Conservation (phyloP, 2,888 invertebrate species). For the Bhutanitis thaidina region DNA sequence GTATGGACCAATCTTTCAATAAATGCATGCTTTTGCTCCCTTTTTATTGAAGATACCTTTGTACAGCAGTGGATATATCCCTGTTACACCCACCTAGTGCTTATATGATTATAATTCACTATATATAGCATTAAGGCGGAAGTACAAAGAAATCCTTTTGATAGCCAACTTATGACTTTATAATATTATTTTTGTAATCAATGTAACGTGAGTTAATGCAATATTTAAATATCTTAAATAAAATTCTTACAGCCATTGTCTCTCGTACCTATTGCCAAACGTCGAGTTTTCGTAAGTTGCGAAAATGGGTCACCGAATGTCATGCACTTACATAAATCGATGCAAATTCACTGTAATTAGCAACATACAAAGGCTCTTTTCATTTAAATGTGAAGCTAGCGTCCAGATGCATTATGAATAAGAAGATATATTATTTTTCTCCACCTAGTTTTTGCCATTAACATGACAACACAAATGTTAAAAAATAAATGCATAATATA, state of each 20-base stretch:
- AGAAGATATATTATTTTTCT: too few species aligned
- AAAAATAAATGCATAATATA: not conserved
- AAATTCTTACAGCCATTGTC: slow-evolving; percentile 44
- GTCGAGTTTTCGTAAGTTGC: slow-evolving; percentile 56
- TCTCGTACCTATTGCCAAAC: slow-evolving; percentile 56
- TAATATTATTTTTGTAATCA: slow-evolving; percentile 26
- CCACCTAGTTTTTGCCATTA: too few species aligned
- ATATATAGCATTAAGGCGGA: too few species aligned
- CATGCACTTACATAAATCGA: slow-evolving; percentile 60
- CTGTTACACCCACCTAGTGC: too few species aligned
- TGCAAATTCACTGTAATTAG: slow-evolving; percentile 42
- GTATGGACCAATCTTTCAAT: too few species aligned
- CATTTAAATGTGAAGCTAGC: not conserved
- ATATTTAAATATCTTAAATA: slow-evolving; percentile 52
- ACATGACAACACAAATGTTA: too few species aligned
- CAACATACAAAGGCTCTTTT: not conserved
- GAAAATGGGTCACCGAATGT: slow-evolving; percentile 71
- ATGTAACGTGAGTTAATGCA: slow-evolving; percentile 20
- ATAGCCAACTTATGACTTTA: not conserved
- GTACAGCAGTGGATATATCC: too few species aligned
- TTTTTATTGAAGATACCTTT: too few species aligned
- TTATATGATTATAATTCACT: too few species aligned
- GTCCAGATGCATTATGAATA: too few species aligned
- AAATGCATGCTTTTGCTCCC: too few species aligned
- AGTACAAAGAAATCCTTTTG: not conserved